These are phyloP conservation scores for Eulemur mongoz DNA, from an alignment of 2,797 vertebrate genomes.

Conservation along the genomic window DNA sequence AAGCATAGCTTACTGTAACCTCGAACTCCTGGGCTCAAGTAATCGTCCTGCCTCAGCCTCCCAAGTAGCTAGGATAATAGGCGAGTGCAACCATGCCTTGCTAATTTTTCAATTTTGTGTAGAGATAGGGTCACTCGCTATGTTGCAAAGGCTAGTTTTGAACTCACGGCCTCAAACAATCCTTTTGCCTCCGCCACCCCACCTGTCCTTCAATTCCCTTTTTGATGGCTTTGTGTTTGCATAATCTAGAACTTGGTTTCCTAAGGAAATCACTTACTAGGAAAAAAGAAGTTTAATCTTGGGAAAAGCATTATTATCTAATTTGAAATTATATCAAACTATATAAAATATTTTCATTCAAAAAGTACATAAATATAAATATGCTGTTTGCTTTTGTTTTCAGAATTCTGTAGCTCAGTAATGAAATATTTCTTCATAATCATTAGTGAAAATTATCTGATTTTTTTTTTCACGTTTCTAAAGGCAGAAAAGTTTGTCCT, in stretches of 20 bases:
- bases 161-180: not conserved
- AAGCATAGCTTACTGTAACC: not conserved
- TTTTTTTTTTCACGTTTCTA: not conserved
- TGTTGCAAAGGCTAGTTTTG: not conserved
- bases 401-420: not conserved
- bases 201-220: not conserved
- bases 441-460: not conserved
- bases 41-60: not conserved
- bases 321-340: conserved; percentile 19
- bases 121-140: not conserved
- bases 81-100: not conserved
- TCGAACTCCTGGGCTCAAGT: not conserved
- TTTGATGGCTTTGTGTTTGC: not conserved
- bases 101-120: not conserved
- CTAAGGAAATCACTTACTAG: not conserved
- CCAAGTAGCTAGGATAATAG: not conserved
- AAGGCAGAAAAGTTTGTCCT: not conserved
- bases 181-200: not conserved
- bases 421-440: conserved; percentile 44
- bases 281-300: not conserved
- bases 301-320: not conserved
- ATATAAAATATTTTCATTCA: conserved; percentile 22
- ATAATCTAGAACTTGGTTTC: not conserved
- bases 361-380: not conserved
- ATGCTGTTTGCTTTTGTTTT: not conserved